phyloP scores from a whole-genome alignment of 2,113 vertebrate genomes.

The Caretta caretta region DNA sequence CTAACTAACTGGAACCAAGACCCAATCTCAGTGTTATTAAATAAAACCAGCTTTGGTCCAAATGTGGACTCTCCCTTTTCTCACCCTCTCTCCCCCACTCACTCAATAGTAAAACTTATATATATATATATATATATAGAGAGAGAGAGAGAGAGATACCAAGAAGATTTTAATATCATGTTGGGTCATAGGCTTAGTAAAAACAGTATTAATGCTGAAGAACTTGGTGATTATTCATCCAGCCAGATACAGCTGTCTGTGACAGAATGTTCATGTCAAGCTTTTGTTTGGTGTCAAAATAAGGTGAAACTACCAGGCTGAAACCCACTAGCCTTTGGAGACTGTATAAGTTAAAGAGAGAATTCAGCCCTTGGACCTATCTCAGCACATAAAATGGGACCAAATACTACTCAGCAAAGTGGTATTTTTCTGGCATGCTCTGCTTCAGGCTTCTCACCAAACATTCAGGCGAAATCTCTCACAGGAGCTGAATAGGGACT shows the following conservation, averaged over 20 bases:
- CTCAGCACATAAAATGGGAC: neutral
- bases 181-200: slow-evolving; percentile 43
- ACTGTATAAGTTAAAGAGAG: slow-evolving; percentile 22
- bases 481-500: neutral
- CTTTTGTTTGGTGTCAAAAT: slow-evolving; percentile 61
- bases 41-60: neutral
- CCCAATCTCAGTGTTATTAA: neutral
- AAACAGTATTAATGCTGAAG: slow-evolving; percentile 34
- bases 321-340: slow-evolving; percentile 36
- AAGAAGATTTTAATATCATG: slow-evolving; percentile 43
- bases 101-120: neutral
- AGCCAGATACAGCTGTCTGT: slow-evolving; percentile 5
- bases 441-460: slow-evolving; percentile 1
- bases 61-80: neutral
- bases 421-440: neutral
- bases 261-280: slow-evolving; percentile 56
- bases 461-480: neutral
- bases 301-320: slow-evolving; percentile 17
- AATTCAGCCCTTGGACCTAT: slow-evolving; percentile 16
- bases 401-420: neutral
- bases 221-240: neutral
- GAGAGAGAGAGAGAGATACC: neutral
- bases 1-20: neutral
- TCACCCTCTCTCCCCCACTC: neutral
- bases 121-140: no score